Percentiles rank a stretch among this genome's conserved stretches.
Conservation (phyloP, 2,113 vertebrate species). For the Athene cunicularia region DNA sequence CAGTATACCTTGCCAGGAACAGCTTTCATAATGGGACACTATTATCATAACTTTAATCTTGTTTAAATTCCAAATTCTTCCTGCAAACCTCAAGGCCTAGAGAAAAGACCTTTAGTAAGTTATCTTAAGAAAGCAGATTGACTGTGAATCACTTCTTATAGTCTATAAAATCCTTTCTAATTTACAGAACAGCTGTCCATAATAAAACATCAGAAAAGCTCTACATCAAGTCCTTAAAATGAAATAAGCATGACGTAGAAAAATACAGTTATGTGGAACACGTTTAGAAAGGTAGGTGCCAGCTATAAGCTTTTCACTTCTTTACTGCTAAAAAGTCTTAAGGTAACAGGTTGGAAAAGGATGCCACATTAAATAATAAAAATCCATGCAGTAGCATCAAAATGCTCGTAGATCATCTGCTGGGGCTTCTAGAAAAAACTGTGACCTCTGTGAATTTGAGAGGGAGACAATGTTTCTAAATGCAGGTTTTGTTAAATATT, state of each 20-base stretch:
- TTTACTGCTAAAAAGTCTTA: slow-evolving; percentile 14
- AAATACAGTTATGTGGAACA: neutral
- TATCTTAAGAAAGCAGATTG: slow-evolving; percentile 67
- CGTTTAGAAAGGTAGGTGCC: neutral
- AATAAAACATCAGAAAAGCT: slow-evolving; percentile 65
- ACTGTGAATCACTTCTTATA: slow-evolving; percentile 61
- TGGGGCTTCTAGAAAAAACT: neutral
- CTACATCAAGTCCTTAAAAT: slow-evolving; percentile 52
- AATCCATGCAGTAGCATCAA: neutral
- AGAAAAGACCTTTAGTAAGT: slow-evolving; percentile 49
- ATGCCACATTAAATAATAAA: slow-evolving; percentile 18
- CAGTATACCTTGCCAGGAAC: slow-evolving; percentile 24
- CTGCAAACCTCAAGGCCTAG: slow-evolving; percentile 46
- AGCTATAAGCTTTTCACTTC: neutral
- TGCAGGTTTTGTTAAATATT: neutral
- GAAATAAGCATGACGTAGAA: slow-evolving; percentile 31
- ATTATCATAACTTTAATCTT: slow-evolving; percentile 72
- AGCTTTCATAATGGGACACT: slow-evolving; percentile 47
- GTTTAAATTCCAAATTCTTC: slow-evolving; percentile 70
- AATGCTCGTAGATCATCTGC: neutral
- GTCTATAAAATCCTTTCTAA: slow-evolving; percentile 67
- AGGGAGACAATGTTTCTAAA: neutral
- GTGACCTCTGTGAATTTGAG: neutral
- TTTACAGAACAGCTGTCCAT: slow-evolving; percentile 64
- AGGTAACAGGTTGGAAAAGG: neutral